Base-by-base conservation (phyloP, 2,888 invertebrate species). In the Ferrisia virgata region DNA sequence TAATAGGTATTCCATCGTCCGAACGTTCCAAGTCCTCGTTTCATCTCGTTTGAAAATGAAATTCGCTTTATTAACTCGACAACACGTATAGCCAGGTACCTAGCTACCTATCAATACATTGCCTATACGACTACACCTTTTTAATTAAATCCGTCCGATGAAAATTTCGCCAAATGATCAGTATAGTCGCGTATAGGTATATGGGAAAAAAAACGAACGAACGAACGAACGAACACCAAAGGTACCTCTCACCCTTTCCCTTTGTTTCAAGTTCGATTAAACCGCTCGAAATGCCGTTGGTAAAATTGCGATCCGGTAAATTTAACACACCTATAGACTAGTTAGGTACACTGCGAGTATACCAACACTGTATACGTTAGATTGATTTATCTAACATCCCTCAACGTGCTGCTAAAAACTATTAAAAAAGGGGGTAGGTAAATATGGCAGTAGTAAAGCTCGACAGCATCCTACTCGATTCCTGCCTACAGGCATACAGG, bases 1-100 rank as follows among this genome's bases (percentile, higher is more conserved):
- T 18, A 47, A 18, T 47, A 47, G n/a, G 8, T 36, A 6, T 8
- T 47, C 18, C 4, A 47, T 8, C 18, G 18, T n/a, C 18, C 47
- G 11, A 40, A 40, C 18, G 9, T 47, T 18, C 47, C 2, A 47
- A 47, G 18, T 47, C 18, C 5, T n/a, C 18, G 47, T 47, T 47
- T 18, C 18, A 47, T 47, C 47, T 47, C 58, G 58, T 28, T 64
- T 28, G 25, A 25, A 64, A 64, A 64, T 22, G 25, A 64, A 64
- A 64, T 28, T 64, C 58, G 58, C 58, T 64, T 64, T 64, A 64
- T 64, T 64, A 64, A 64, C 58, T 64, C 58, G 58, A 64, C 28
- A 64, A 64, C 58, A 64, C 58, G 58, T 64, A n/a, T n/a, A n/a
- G n/a, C n/a, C n/a, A n/a, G n/a, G n/a, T n/a, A n/a, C n/a, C n/a